Conservation (phyloP, 2,888 invertebrate species). For the Mesorhabditis sp. region DNA sequence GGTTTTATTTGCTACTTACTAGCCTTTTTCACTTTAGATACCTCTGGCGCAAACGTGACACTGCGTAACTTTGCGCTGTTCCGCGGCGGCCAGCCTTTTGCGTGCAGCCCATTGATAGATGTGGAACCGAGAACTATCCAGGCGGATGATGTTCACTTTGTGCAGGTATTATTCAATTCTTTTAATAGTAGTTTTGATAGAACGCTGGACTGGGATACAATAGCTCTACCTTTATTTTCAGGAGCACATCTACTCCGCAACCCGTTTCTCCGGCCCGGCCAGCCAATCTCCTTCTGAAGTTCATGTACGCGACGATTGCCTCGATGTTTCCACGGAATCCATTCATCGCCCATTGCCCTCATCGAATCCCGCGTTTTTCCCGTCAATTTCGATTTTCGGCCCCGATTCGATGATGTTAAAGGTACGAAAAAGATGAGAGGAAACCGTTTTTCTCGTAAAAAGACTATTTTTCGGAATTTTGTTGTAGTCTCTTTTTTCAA, state of each 20-base stretch:
- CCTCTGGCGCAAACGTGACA: conserved; percentile 21
- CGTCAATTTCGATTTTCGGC: conserved; percentile 39
- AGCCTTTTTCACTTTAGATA: conserved; percentile 10
- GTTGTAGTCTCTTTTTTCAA: neutral
- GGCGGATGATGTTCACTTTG: conserved; percentile 24
- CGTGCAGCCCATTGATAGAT: conserved; percentile 29
- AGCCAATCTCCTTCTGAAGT: conserved; percentile 16
- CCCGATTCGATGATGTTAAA: conserved; percentile 39
- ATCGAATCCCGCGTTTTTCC: conserved; percentile 30
- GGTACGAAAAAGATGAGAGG: conserved; percentile 13
- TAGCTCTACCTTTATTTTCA: conserved; percentile 11
- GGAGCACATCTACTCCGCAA: conserved; percentile 25
- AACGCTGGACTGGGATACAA: neutral
- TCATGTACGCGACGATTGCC: conserved; percentile 37
- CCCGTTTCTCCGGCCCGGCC: conserved; percentile 3
- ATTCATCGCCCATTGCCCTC: conserved; percentile 19
- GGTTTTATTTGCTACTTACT: neutral
- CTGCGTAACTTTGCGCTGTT: conserved; percentile 30
- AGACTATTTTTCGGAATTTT: neutral
- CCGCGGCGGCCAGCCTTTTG: conserved; percentile 26
- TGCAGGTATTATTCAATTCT: conserved; percentile 17
- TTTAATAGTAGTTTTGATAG: neutral
- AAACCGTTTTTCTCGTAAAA: neutral
- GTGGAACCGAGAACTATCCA: conserved; percentile 34
- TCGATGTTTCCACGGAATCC: conserved; percentile 39